Evolutionary conservation across 2,888 invertebrate genomes (phyloP).

Genomic region (Tenthredo notha): DNA sequence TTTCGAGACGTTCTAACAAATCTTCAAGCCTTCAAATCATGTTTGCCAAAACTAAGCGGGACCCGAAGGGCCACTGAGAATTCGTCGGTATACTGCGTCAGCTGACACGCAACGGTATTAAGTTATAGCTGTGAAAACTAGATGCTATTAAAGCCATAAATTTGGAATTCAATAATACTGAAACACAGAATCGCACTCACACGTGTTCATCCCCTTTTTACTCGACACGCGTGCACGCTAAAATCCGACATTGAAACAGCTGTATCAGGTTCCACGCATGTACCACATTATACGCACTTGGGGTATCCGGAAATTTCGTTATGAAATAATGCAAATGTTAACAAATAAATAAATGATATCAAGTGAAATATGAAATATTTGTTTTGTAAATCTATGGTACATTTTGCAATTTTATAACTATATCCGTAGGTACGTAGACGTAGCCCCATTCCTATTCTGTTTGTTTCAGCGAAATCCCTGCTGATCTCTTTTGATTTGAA

Average conservation of each 20-base stretch:
- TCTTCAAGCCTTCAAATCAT: conserved; percentile 12
- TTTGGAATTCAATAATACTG: conserved; percentile 75
- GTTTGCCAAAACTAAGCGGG: neutral
- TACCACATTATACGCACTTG: neutral
- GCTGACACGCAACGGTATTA: conserved; percentile 69
- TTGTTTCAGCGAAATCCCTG: neutral
- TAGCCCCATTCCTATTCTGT: neutral
- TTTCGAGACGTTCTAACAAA: neutral
- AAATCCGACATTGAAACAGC: neutral
- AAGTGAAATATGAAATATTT: neutral
- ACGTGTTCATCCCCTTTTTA: conserved; percentile 11
- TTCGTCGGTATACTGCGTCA: conserved; percentile 16
- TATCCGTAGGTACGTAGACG: no score
- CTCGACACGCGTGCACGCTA: neutral
- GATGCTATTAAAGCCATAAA: conserved; percentile 77
- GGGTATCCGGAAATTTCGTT: neutral
- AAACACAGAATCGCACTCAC: conserved; percentile 38
- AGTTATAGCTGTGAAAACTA: conserved; percentile 73
- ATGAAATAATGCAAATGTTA: neutral
- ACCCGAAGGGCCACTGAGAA: neutral
- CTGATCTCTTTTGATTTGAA: conserved; percentile 2
- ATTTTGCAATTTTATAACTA: no score
- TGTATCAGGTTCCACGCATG: conserved; percentile 6
- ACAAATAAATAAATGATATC: neutral
- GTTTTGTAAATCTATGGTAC: no score